Evolutionary conservation across 2,888 invertebrate genomes (phyloP), one percentile per base, ranked within the genome.

Genomic region (Drepana falcataria): DNA sequence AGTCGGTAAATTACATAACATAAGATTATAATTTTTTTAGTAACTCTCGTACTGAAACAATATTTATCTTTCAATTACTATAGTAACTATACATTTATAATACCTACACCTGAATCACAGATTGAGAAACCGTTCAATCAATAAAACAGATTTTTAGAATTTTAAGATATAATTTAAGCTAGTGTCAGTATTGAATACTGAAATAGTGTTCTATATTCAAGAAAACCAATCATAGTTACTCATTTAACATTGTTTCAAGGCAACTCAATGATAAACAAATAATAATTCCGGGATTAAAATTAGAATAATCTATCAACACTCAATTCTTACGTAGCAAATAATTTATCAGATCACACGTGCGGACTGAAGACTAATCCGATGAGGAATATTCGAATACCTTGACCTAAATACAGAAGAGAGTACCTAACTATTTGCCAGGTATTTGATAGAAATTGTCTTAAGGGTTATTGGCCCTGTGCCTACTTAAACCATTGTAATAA

Each of bases 391-490:
- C 9, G 44, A 44, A 9, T 9, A 44, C 44, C 44, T 44, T 44
- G 44, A 44, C 44, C 44, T 44, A 44, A 21, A 21, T 21, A 21
- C 21, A 21, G 9, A 44, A 44, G 44, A 9, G 9, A 5, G 37
- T 37, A 44, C 44, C 6, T 44, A 51, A 63, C 21, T 21, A 21
- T 21, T 21, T 0, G 21, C 21, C 21, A 21, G 21, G 21, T 21
- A 21, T 63, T 59, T 59, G 37, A 44, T 2, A 44, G 44, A 44
- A 44, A 9, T 9, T 6, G 6, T 9, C 9, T 9, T 44, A 44
- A 37, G 4, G 3, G 1, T 37, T 21, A 21, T 21, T 21, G 21
- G 21, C 21, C 21, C 21, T 21, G 21, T 21, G 21, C 21, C 21
- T 21, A 21, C 21, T 21, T 21, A 21, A 21, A 21, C 21, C 21